A percentile compares a stretch with the other conserved stretches of the same genome.
Evolutionary conservation across 2,113 vertebrate genomes (phyloP).

Genomic region (Cricetomys ansorgei): DNA sequence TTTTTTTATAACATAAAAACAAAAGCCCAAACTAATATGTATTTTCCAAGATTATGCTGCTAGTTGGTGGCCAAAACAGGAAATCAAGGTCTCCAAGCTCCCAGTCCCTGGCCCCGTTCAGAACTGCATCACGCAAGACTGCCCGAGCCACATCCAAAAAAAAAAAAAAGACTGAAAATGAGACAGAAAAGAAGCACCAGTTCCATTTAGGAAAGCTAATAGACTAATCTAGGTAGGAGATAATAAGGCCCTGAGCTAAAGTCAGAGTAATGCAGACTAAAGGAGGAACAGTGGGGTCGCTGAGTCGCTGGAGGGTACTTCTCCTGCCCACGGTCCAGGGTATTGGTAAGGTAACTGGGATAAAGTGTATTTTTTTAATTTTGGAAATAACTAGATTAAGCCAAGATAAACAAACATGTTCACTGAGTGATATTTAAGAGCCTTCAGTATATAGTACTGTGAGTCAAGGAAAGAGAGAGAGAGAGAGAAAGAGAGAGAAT

Average conservation of each 20-base stretch:
- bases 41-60: neutral
- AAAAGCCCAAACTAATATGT: neutral
- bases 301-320: neutral
- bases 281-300: neutral
- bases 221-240: neutral
- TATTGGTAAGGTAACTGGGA: neutral
- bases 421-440: neutral
- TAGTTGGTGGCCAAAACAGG: neutral
- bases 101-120: neutral
- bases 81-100: neutral
- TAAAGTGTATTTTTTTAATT: neutral
- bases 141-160: neutral
- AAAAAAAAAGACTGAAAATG: neutral
- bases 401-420: conserved; percentile 8
- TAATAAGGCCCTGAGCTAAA: neutral
- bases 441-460: neutral
- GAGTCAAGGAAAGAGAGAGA: neutral
- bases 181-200: conserved; percentile 20
- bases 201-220: conserved; percentile 18
- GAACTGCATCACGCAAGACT: conserved; percentile 27
- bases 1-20: neutral
- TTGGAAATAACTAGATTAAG: conserved; percentile 9
- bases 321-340: neutral
- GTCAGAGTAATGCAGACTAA: neutral
- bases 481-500: neutral